Base-by-base conservation (phyloP, 2,797 vertebrate species). In the Babyrousa celebensis region DNA sequence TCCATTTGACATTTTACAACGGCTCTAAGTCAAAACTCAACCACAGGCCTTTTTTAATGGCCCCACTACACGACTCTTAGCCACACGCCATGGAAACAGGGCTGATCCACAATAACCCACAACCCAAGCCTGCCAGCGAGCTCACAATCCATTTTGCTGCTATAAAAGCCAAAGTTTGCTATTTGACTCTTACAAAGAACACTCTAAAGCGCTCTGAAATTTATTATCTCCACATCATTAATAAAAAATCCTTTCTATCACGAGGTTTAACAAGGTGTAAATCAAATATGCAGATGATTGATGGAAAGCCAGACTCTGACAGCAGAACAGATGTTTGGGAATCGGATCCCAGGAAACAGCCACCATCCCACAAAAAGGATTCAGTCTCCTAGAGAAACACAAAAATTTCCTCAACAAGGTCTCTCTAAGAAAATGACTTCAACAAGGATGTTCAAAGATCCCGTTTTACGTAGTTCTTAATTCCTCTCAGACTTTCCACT, bases 1-100 rank as follows among this genome's bases (percentile, higher is more conserved):
- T 78, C 80, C 29, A 65, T 62, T 62, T 88, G 96, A 82, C 92
- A 93, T 84, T 97, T 96, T 72, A 74, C 95, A 97, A 94, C 14
- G 84, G 56, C 67, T 80, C 77, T 15, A 86, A 93, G 71, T 96
- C 91, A 95, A 94, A 96, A 97, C 83, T 74, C 94, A 97, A 87
- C 92, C 95, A 94, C 92, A 94, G 95, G 5, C 18, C 72, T 95
- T 89, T 93, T 75, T 95, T 63, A 82, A 86, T 62, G 79, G 86
- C 43, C 75, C 54, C n/a, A 14, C 56, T 87, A 80, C 52, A 63
- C 70, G 54, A 96, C 23, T 87, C 67, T 62, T 63, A 78, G 94
- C 74, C 93, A 95, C 91, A 91, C 63, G 86, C 93, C 83, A 94
- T 0, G 16, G 85, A 95, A 96, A 94, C 85, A 80, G 5, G 20